phyloP scores from a whole-genome alignment of 2,888 invertebrate genomes.

The Andrena trimmerana region DNA sequence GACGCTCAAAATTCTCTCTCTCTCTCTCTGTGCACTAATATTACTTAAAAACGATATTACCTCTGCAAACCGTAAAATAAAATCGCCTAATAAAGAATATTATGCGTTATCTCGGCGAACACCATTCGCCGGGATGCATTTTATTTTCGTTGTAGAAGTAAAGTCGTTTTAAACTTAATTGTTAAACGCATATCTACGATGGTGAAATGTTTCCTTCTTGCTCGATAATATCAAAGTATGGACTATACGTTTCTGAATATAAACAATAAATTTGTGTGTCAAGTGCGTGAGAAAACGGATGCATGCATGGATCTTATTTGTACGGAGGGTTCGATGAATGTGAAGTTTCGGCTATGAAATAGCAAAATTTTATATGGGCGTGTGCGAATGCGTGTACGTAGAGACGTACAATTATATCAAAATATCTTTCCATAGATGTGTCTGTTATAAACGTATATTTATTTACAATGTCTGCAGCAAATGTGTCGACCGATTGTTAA shows the following conservation, averaged over 20 bases:
- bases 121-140: conserved; percentile 48
- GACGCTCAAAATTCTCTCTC: conserved; percentile 67
- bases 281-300: conserved; percentile 43
- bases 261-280: conserved; percentile 54
- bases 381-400: conserved; percentile 33
- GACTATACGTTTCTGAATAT: conserved; percentile 60
- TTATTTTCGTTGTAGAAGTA: conserved; percentile 56
- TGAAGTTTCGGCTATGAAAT: conserved; percentile 72
- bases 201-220: conserved; percentile 75
- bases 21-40: conserved; percentile 58
- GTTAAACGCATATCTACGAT: conserved; percentile 71
- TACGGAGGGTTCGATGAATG: conserved; percentile 53
- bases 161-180: conserved; percentile 64
- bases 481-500: conserved; percentile 67
- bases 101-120: conserved; percentile 42
- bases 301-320: conserved; percentile 53
- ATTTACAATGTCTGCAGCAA: conserved; percentile 74
- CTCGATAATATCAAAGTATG: conserved; percentile 66
- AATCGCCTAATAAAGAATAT: conserved; percentile 23
- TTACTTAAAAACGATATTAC: conserved; percentile 64
- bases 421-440: conserved; percentile 67
- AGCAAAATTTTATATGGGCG: conserved; percentile 73
- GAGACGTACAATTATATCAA: conserved; percentile 27
- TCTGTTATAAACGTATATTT: conserved; percentile 71
- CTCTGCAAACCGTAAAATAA: conserved; percentile 34